Conservation (phyloP, 1,140 invertebrate genomes). For the Nasonia giraulti region DNA sequence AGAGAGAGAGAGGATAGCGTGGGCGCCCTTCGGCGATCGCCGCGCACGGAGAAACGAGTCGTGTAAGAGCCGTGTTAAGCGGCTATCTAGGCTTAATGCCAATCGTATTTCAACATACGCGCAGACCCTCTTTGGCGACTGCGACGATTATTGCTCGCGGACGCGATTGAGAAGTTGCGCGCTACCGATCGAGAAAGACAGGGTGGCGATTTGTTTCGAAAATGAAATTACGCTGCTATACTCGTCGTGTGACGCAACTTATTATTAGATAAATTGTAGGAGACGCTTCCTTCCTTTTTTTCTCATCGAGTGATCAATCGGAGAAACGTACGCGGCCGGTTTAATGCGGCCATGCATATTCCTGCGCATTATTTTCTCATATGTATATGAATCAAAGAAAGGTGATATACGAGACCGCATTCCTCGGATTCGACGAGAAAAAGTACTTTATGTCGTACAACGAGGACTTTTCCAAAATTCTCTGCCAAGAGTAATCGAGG, state of each 20-base stretch:
- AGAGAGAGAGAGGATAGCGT: slow-evolving; percentile 17
- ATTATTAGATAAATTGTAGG: not conserved
- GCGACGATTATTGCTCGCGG: not conserved
- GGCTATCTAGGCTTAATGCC: slow-evolving; percentile 55
- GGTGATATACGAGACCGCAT: too few relatives aligned
- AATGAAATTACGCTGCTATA: slow-evolving; percentile 12
- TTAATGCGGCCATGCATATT: too few relatives aligned
- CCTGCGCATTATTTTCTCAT: too few relatives aligned
- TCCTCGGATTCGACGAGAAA: too few relatives aligned
- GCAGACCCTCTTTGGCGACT: slow-evolving; percentile 12
- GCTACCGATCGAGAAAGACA: not conserved
- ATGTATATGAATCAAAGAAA: too few relatives aligned
- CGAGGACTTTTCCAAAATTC: too few relatives aligned
- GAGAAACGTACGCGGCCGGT: too few relatives aligned
- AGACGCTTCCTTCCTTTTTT: not conserved
- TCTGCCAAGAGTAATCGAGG: not conserved
- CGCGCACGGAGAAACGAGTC: slow-evolving; percentile 43
- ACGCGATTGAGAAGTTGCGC: not conserved
- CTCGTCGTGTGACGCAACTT: not conserved
- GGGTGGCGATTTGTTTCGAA: slow-evolving; percentile 17
- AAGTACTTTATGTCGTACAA: too few relatives aligned
- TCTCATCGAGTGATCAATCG: not conserved
- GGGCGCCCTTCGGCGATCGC: slow-evolving; percentile 50
- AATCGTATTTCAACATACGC: slow-evolving; percentile 57
- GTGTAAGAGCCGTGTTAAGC: slow-evolving; percentile 53